These are phyloP conservation scores for Caerostris extrusa DNA, from an alignment of 1,140 invertebrate genomes.

Conservation along the genomic window DNA sequence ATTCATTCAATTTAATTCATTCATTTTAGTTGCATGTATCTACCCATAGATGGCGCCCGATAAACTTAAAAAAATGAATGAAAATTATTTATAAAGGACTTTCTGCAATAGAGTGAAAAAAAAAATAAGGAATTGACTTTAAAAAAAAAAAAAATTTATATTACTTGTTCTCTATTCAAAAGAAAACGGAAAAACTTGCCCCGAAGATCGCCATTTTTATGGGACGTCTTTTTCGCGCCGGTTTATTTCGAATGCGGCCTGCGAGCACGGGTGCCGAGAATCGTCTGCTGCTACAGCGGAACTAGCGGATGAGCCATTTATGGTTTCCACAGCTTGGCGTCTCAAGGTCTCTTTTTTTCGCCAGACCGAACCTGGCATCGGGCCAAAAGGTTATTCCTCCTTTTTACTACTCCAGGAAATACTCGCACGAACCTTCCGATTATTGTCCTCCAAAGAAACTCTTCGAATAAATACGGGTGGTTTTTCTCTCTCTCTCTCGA, in stretches of 20 bases:
- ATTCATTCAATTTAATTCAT: no score
- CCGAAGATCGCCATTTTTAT: background rate
- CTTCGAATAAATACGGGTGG: background rate
- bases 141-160: background rate
- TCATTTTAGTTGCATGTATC: no score
- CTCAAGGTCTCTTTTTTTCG: slow-evolving; percentile 48
- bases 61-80: no score
- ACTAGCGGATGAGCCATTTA: slow-evolving; percentile 58
- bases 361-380: background rate
- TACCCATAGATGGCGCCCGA: no score
- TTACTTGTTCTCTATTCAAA: no score
- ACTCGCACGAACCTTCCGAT: slow-evolving; percentile 37
- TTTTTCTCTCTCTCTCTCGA: background rate
- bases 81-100: no score
- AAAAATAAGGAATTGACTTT: background rate
- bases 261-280: background rate
- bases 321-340: slow-evolving; percentile 34
- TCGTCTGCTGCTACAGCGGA: background rate
- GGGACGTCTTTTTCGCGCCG: background rate
- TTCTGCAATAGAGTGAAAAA: no score
- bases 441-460: background rate
- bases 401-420: slow-evolving; percentile 62
- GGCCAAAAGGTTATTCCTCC: slow-evolving; percentile 42
- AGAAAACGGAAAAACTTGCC: background rate
- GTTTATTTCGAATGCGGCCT: background rate